These are phyloP conservation scores for Coregonus suidteri DNA, from an alignment of 2,797 vertebrate species.

Conservation along the genomic window DNA sequence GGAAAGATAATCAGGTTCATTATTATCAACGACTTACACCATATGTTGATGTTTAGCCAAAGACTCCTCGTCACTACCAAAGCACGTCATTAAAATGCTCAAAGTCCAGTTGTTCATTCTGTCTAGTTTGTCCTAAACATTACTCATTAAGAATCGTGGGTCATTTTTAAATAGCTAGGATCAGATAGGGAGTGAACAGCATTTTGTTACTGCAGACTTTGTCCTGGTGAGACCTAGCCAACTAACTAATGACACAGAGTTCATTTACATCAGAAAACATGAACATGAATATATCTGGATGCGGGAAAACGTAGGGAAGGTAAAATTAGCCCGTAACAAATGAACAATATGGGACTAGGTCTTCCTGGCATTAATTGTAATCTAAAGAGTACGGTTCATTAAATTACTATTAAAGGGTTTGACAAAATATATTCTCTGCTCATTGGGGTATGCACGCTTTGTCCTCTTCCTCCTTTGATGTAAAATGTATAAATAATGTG, in stretches of 20 bases:
- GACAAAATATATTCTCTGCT: conserved; percentile 75
- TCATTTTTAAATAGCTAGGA: conserved; percentile 44
- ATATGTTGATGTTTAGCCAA: neutral
- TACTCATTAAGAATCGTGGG: conserved; percentile 64
- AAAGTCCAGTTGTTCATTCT: neutral
- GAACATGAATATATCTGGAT: conserved; percentile 57
- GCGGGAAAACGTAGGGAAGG: conserved; percentile 58
- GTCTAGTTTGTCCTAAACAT: conserved; percentile 56
- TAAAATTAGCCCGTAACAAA: conserved; percentile 76
- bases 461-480: conserved; percentile 48
- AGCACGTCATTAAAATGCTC: neutral
- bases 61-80: neutral
- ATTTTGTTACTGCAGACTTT: conserved; percentile 41
- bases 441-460: conserved; percentile 75
- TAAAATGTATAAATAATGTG: conserved; percentile 77
- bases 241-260: conserved; percentile 71
- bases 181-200: conserved; percentile 51
- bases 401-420: conserved; percentile 76
- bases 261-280: conserved; percentile 60
- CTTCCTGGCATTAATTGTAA: conserved; percentile 71
- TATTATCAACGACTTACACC: neutral
- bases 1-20: neutral
- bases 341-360: conserved; percentile 69
- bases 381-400: conserved; percentile 77
- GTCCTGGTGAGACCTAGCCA: conserved; percentile 54